Evolutionary conservation across 2,888 invertebrate genomes (phyloP), one percentile per base, ranked within the genome.

Genomic region (Ectemnius continuus): DNA sequence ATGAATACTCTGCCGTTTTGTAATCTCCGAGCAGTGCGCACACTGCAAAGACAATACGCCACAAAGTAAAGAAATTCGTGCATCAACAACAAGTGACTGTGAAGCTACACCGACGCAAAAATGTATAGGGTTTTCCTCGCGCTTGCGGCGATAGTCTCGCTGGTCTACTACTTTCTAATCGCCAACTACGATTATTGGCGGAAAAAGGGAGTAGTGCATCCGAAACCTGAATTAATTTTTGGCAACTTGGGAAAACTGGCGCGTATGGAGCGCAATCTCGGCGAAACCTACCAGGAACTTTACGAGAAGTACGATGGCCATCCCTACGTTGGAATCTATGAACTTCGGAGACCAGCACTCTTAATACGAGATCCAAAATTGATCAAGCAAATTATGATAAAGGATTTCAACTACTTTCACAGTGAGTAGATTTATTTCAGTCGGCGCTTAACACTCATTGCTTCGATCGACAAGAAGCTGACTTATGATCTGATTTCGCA

Each of bases 371-470:
- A 88, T 73, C 87, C 87, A 14, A 83, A 86, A 67, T 48, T 89
- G 56, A 82, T 88, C 8, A 88, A 86, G 73, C 68, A 74, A 2
- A 75, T 89, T 45, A 59, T 88, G 59, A 84, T 88, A 47, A 88
- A 86, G 72, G 88, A 89, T 67, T 88, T 88, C 68, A 70, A 76
- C 45, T 70, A 84, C 74, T 89, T 89, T 67, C 82, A 83, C 73
- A 78, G 83, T 83, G 67, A 72, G 59, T 60, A 13, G 8, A 56
- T 13, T 20, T 2, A 47, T 46, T 62, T 3, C 13, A 4, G 5
- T 28, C n/a, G 18, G 26, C 4, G 28, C 20, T 23, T 65, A 4
- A 36, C 11, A 5, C 16, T 52, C 52, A 6, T 16, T 52, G 13
- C 52, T 14, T 16, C n/a, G n/a, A 52, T 6, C 1, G 6, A 52